Base-by-base conservation (phyloP, 1,140 invertebrate species). In the Drosophila simulans region DNA sequence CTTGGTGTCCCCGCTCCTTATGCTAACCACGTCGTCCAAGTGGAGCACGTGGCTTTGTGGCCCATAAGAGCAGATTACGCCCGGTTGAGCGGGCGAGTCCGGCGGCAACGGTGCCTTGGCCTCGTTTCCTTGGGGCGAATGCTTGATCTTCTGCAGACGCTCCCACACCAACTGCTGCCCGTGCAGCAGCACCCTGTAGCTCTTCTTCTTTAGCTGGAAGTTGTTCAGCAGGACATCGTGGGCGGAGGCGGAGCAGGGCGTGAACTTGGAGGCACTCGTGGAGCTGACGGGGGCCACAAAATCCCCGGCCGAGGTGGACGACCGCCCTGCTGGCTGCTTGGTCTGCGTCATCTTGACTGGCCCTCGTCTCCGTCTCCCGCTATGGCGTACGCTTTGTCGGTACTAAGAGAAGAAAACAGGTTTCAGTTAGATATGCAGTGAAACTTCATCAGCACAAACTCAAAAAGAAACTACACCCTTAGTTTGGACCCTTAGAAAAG, bases 101-200 rank as follows among this genome's bases (percentile, higher is more conserved):
- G 59, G 56, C 1, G 69, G 65, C 20, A 83, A 56, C 20, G 82
- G 83, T 4, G 42, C 20, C 34, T 86, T 86, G 1, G 60, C 93
- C 46, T 94, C 94, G 92, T 89, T 72, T 92, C 93, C 35, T 22
- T 4, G 11, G 4, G 13, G 12, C 12, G 34, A 4, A 25, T 68
- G 68, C 42, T 94, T 94, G n/a, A 64, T 15, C 52, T 89, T 84
- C 45, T 70, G 70, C 73, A 86, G 73, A 10, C 82, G 90, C 72
- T 95, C 95, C 95, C 95, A 95, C 25, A 95, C 94, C 53, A 95
- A 91, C 34, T 93, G 94, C 59, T 94, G 93, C 34, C 93, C 93
- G 92, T 95, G 94, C 72, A 95, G 94, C 89, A 95, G 94, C n/a
- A 95, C 94, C 52, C 94, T 93, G 75, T 94, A 94, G 69, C 94